Evolutionary conservation across 1,140 invertebrate species (phyloP), one percentile per base, ranked within the genome.

Genomic region (Agrilus planipennis): DNA sequence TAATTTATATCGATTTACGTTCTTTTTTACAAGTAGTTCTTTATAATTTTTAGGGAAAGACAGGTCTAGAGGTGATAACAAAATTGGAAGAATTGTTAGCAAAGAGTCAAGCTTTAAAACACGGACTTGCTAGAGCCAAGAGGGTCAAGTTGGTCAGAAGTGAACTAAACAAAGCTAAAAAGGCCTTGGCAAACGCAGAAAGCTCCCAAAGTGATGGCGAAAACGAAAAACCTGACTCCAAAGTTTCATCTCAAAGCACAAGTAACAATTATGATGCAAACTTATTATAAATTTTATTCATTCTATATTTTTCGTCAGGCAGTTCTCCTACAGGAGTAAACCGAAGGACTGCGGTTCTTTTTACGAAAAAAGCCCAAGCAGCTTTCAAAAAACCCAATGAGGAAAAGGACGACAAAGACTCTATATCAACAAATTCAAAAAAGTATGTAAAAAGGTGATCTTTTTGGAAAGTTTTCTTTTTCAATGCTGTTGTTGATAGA

Each of bases 261-360:
- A 34, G 50, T 18, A 31, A 29, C 22, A 25, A 25, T 6, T 6
- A 25, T 25, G 22, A 25, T 5, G 11, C 5, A 25, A 25, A 7
- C n/a, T 5, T 25, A 25, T 25, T 11, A 11, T 31, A 6, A 6
- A 16, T 6, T 9, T 31, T 31, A 6, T 31, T 31, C 6, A 9
- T 11, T 10, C 10, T 31, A 6, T 31, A 12, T 16, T 11, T 6
- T 31, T 31, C 6, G 16, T 20, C 23, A 36, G 34, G 19, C 5
- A 36, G 14, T 23, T 65, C 65, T 3, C 52, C 60, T 3, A 45
- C 51, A 11, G 80, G 82, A 22, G 83, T 89, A 0, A 89, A 89
- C 62, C 68, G 85, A 31, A 66, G 85, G 53, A 89, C 83, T 14
- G 79, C 84, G n/a, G 83, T 89, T 23, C 57, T 89, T 4, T 81